Evolutionary conservation across 1,140 invertebrate species (phyloP).

Genomic region (Ectropis grisescens): DNA sequence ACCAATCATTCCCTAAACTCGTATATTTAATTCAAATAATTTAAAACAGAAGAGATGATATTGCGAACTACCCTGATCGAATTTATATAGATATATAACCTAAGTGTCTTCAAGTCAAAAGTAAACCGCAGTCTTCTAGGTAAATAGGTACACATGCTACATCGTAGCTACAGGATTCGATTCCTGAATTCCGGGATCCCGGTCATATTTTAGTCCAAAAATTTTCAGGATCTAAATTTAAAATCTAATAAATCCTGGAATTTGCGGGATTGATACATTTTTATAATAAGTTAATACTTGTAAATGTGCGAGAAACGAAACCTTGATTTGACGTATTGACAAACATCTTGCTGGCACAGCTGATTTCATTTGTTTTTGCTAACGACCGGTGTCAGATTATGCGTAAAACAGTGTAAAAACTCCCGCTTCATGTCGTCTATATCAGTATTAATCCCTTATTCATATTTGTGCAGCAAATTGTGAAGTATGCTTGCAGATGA

Average conservation of each 20-base stretch:
- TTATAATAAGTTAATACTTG: not conserved
- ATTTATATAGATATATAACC: no score
- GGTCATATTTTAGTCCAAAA: not conserved
- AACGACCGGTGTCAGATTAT: not conserved
- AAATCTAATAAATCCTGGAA: not conserved
- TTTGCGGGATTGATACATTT: not conserved
- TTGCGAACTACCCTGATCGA: no score
- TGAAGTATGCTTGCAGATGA: not conserved
- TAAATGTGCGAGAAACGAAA: not conserved
- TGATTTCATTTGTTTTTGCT: not conserved
- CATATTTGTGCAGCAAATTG: no score
- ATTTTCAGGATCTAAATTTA: not conserved
- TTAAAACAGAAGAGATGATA: no score
- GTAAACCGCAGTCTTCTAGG: no score
- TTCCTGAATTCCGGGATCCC: not conserved
- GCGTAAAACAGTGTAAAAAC: no score
- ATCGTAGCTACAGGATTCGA: not conserved
- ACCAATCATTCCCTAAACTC: no score
- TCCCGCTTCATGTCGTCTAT: no score
- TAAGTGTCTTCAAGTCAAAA: no score
- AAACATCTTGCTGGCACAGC: not conserved
- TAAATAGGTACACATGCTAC: no score
- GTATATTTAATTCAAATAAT: no score
- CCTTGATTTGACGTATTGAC: not conserved
- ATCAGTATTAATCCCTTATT: no score